Conservation (phyloP, 2,888 invertebrate species). For the Agrochola macilenta region DNA sequence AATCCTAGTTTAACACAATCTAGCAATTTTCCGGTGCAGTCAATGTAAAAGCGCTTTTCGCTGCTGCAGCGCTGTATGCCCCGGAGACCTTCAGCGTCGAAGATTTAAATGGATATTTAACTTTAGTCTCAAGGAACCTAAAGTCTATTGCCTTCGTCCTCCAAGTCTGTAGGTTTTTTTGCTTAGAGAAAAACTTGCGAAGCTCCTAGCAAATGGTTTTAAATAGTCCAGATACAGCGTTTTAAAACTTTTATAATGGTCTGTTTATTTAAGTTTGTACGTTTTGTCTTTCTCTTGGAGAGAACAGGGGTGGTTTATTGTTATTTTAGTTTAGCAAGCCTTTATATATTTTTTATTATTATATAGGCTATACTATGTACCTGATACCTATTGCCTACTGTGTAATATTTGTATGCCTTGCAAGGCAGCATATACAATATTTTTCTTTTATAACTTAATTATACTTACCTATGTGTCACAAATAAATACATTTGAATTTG, state of each 20-base stretch:
- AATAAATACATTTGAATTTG: not conserved
- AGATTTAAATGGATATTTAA: conserved; percentile 91
- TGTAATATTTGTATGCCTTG: not conserved
- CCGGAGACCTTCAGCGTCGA: conserved; percentile 80
- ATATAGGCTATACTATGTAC: no score
- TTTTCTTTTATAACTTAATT: no score
- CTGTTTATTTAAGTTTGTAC: conserved; percentile 67
- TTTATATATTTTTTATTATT: not conserved
- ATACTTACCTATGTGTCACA: not conserved
- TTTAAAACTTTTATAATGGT: conserved; percentile 68
- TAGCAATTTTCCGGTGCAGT: conserved; percentile 71
- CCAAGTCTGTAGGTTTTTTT: conserved; percentile 77
- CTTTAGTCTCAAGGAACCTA: conserved; percentile 88
- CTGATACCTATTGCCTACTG: no score
- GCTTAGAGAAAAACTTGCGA: conserved; percentile 79
- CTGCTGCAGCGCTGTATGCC: conserved; percentile 84
- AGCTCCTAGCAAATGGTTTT: conserved; percentile 88
- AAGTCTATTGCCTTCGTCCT: conserved; percentile 87
- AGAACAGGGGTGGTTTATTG: conserved; percentile 28
- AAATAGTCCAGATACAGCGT: conserved; percentile 80
- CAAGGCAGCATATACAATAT: no score
- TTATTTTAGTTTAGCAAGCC: conserved; percentile 22
- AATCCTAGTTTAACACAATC: conserved; percentile 48
- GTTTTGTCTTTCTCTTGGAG: conserved; percentile 55
- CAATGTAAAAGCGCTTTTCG: conserved; percentile 70